phyloP scores from a whole-genome alignment of 2,888 invertebrate species.

The Ctenicera cuprea region DNA sequence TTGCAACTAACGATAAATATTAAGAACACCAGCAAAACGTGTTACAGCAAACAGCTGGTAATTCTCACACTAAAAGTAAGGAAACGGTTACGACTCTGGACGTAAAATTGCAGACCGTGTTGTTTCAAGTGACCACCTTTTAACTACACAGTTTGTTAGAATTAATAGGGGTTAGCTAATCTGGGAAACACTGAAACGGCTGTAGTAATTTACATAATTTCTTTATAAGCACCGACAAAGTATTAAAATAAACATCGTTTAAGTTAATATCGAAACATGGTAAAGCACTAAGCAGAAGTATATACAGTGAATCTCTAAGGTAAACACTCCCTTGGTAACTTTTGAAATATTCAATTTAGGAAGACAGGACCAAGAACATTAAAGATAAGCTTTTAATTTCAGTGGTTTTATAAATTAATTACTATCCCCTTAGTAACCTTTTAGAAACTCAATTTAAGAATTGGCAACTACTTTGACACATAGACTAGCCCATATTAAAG shows the following conservation, averaged over 20 bases:
- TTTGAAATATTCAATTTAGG: too few species aligned
- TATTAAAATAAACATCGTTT: neutral
- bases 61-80: conserved; percentile 45
- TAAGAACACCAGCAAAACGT: conserved; percentile 18
- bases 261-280: too few species aligned
- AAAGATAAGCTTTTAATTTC: too few species aligned
- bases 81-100: conserved; percentile 40
- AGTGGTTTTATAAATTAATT: too few species aligned
- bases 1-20: conserved; percentile 15
- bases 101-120: conserved; percentile 39
- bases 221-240: conserved; percentile 3
- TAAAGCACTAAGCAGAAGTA: too few species aligned
- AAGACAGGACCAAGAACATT: too few species aligned
- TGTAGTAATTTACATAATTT: conserved; percentile 40
- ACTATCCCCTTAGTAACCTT: too few species aligned
- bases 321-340: too few species aligned
- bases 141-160: conserved; percentile 44
- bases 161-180: conserved; percentile 39
- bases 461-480: too few species aligned
- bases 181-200: conserved; percentile 39
- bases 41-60: conserved; percentile 36
- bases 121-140: conserved; percentile 45
- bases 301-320: too few species aligned
- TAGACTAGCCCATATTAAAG: too few species aligned
- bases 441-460: too few species aligned